A percentile compares a stretch with the other conserved stretches of the same genome.
These are phyloP conservation scores for Thecocarcelia acutangulata DNA, from an alignment of 2,888 invertebrate genomes.

Conservation along the genomic window DNA sequence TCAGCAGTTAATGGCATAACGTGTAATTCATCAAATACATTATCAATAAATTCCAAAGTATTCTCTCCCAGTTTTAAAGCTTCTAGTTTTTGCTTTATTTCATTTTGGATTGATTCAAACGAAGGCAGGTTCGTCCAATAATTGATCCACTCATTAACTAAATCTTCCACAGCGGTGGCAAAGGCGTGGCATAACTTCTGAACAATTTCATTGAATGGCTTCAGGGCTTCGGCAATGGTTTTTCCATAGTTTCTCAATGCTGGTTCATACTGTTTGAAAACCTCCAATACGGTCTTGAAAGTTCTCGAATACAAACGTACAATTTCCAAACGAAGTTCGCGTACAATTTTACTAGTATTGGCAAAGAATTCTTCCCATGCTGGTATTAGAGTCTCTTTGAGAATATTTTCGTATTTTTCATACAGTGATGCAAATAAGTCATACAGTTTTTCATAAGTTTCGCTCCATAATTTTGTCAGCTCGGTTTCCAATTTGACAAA, in stretches of 20 bases:
- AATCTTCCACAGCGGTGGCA: slow-evolving; percentile 72
- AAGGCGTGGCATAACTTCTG: slow-evolving; percentile 82
- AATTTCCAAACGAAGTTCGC: slow-evolving; percentile 73
- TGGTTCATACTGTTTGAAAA: slow-evolving; percentile 77
- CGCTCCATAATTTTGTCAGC: slow-evolving; percentile 78
- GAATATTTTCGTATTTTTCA: slow-evolving; percentile 79
- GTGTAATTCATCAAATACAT: slow-evolving; percentile 83
- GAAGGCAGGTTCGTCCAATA: slow-evolving; percentile 83
- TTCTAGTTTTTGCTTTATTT: slow-evolving; percentile 73
- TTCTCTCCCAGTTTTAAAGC: slow-evolving; percentile 84
- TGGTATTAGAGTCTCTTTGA: slow-evolving; percentile 81
- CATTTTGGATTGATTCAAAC: slow-evolving; percentile 73
- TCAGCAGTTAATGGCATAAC: slow-evolving; percentile 86
- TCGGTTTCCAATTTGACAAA: slow-evolving; percentile 77
- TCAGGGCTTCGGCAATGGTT: slow-evolving; percentile 79
- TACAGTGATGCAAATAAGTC: slow-evolving; percentile 77
- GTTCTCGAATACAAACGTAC: slow-evolving; percentile 71
- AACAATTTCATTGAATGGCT: slow-evolving; percentile 77
- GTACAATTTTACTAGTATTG: slow-evolving; percentile 72
- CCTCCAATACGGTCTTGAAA: slow-evolving; percentile 71
- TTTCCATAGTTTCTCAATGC: slow-evolving; percentile 79
- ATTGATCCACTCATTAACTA: slow-evolving; percentile 78
- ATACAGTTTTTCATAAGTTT: slow-evolving; percentile 82
- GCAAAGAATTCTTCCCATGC: slow-evolving; percentile 77
- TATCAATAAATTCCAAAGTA: slow-evolving; percentile 83